Percentiles rank a stretch among this genome's conserved stretches.
Evolutionary conservation across 2,888 invertebrate genomes (phyloP).

Genomic region (Trichopria drosophilae): DNA sequence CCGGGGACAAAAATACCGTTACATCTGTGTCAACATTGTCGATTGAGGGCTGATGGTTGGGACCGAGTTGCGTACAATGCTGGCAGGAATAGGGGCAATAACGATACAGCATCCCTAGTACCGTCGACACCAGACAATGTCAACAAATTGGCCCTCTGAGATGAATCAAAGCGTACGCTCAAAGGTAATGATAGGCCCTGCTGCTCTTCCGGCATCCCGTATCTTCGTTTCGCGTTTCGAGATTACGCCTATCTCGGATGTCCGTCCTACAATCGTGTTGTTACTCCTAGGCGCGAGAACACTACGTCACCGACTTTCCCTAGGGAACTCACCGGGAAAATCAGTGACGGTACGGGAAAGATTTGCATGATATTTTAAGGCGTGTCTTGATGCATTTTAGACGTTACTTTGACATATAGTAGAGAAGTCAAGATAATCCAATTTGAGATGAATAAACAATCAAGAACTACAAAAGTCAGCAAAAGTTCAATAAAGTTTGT

Average conservation of each 20-base stretch:
- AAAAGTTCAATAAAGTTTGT: too few relatives aligned
- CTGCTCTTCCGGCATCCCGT: too few relatives aligned
- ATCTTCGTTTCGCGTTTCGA: too few relatives aligned
- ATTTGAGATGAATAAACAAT: slow-evolving; percentile 20
- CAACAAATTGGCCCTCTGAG: too few relatives aligned
- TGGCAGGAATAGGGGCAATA: slow-evolving; percentile 7
- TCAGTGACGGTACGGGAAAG: slow-evolving; percentile 6
- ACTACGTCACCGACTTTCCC: too few relatives aligned
- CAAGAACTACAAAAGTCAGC: slow-evolving; percentile 33
- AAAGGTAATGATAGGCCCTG: slow-evolving; percentile 11
- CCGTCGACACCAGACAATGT: too few relatives aligned
- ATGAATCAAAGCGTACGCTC: slow-evolving; percentile 15
- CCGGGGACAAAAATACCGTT: too few relatives aligned
- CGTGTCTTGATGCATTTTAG: neutral
- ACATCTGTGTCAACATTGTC: too few relatives aligned
- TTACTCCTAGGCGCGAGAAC: too few relatives aligned
- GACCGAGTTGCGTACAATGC: slow-evolving; percentile 4
- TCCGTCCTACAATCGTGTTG: too few relatives aligned
- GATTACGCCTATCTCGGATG: neutral
- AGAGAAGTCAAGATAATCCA: slow-evolving; percentile 3
- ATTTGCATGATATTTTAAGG: neutral
- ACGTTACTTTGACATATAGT: slow-evolving; percentile 5
- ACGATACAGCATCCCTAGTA: too few relatives aligned
- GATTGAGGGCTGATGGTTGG: too few relatives aligned
- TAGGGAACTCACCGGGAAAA: slow-evolving; percentile 6